Evolutionary conservation across 2,888 invertebrate species (phyloP), one percentile per base, ranked within the genome.

Genomic region (Apantesis nais): DNA sequence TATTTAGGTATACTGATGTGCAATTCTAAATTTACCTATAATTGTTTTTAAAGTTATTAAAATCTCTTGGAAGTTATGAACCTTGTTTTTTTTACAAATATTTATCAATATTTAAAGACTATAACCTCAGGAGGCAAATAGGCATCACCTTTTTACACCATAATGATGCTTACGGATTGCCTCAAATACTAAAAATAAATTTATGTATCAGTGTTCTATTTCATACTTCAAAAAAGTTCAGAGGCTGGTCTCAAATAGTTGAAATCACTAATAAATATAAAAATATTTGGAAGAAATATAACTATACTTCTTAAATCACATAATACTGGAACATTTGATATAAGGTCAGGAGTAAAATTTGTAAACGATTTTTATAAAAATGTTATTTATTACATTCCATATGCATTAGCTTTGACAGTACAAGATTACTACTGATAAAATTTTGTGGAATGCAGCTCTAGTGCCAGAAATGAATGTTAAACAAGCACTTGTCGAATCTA

Each of bases 31-130:
- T 77, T 83, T 83, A 79, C 83, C 83, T 52, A 52, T 48, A 22
- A 48, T 52, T 86, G 85, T 69, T 73, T 79, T 79, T 79, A 74
- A 81, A 75, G 77, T 82, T 80, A 83, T 74, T 85, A 85, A 88
- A 89, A 85, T 85, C 78, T 85, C 85, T 73, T 85, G 82, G 77
- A 78, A 71, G 72, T 74, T 66, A 58, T 22, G 37, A 66, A 29
- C 61, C 3, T 22, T 19, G 78, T 85, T 85, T 85, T 86, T n/a
- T 31, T 9, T 61, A 48, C 48, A 34, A 34, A 25, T 55, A 55
- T n/a, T 55, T 9, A 25, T n/a, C 25, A 9, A 55, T 12, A 34
- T 34, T 34, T 5, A n/a, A n/a, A 34, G 34, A 34, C 34, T 34
- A n/a, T n/a, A 34, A 34, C 34, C 34, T 34, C 34, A 5, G 34